A percentile compares a stretch with the other conserved stretches of the same genome.
These are phyloP conservation scores for Drosophila paramelanica DNA, from an alignment of 2,888 invertebrate species.

Conservation along the genomic window DNA sequence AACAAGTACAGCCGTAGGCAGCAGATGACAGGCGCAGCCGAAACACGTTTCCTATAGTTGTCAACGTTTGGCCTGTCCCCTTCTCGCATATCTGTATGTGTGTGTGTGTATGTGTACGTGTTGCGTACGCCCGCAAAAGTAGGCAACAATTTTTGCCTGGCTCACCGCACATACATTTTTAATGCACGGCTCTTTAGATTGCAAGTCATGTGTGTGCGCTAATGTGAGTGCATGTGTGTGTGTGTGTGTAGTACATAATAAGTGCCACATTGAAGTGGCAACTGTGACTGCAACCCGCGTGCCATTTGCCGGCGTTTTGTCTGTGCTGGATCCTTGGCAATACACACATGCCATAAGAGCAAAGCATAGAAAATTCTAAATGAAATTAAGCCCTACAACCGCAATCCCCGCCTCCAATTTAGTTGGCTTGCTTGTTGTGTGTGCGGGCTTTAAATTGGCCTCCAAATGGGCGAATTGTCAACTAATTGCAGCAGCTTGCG, in stretches of 20 bases:
- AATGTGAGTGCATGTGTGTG: background rate
- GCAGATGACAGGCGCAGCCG: conserved; percentile 37
- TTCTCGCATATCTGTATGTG: background rate
- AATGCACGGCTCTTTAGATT: conserved; percentile 45
- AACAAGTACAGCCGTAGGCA: conserved; percentile 1
- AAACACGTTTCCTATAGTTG: conserved; percentile 51
- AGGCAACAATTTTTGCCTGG: conserved; percentile 47
- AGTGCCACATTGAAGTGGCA: conserved; percentile 53
- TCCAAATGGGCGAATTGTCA: conserved; percentile 20
- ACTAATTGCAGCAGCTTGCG: conserved; percentile 39
- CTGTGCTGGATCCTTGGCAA: conserved; percentile 17
- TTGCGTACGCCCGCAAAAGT: conserved; percentile 38
- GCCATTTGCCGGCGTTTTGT: conserved; percentile 49
- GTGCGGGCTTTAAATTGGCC: conserved; percentile 36
- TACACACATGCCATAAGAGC: conserved; percentile 16
- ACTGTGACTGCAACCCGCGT: conserved; percentile 55
- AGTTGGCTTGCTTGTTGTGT: conserved; percentile 22
- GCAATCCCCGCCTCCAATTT: too few relatives aligned
- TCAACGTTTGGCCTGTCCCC: conserved; percentile 38
- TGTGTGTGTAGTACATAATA: conserved; percentile 48
- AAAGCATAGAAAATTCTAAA: conserved; percentile 31
- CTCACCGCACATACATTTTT: conserved; percentile 48
- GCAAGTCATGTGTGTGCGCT: conserved; percentile 8
- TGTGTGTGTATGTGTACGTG: conserved; percentile 2
- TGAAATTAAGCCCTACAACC: conserved; percentile 36